Evolutionary conservation across 1,140 invertebrate genomes (phyloP).

Genomic region (Acromyrmex heyeri): DNA sequence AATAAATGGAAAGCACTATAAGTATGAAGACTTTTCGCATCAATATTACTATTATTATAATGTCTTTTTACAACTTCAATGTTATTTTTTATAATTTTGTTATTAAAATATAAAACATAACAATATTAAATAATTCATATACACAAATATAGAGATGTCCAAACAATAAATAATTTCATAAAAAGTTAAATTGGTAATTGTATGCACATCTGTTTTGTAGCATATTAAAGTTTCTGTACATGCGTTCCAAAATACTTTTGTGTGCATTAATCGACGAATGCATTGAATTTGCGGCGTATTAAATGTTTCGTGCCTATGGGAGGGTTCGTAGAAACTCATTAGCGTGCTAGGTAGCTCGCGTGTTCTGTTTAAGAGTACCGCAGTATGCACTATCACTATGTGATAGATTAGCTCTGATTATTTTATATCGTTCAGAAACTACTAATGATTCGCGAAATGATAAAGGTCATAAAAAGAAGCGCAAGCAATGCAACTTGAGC

Average conservation of each 20-base stretch:
- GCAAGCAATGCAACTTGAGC: background rate
- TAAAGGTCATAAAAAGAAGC: background rate
- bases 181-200: background rate
- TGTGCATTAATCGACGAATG: constrained; percentile 12
- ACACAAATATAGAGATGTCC: background rate
- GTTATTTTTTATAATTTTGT: background rate
- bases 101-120: background rate
- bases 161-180: background rate
- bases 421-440: constrained; percentile 10
- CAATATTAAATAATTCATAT: background rate
- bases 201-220: background rate
- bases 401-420: constrained; percentile 13
- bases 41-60: too few species aligned
- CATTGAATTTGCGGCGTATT: constrained; percentile 10
- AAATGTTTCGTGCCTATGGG: constrained; percentile 19
- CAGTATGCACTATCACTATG: background rate
- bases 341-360: constrained; percentile 19
- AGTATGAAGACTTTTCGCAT: background rate
- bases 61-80: background rate
- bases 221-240: background rate
- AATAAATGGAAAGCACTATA: background rate
- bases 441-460: background rate
- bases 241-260: background rate
- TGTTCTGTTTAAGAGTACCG: background rate
- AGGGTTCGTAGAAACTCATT: constrained; percentile 16